A percentile compares a stretch with the other conserved stretches of the same genome.
These are phyloP conservation scores for Diarsia dahlii DNA, from an alignment of 2,888 invertebrate genomes.

Conservation along the genomic window DNA sequence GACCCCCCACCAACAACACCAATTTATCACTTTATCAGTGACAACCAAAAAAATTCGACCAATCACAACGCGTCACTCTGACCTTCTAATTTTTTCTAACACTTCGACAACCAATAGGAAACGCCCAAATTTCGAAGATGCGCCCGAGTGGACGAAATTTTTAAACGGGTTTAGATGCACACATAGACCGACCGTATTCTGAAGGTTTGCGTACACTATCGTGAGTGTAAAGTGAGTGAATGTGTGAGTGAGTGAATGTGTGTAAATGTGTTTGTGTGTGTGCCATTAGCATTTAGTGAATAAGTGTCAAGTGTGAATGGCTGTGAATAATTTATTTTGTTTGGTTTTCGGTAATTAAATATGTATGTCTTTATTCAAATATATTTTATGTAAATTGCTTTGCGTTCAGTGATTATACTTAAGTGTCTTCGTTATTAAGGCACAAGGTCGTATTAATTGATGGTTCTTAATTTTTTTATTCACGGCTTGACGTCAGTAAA, in stretches of 20 bases:
- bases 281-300: slow-evolving; percentile 85
- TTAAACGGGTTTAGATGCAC: slow-evolving; percentile 84
- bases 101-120: slow-evolving; percentile 74
- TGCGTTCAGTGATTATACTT: slow-evolving; percentile 23
- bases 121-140: slow-evolving; percentile 75
- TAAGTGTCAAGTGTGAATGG: slow-evolving; percentile 77
- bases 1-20: slow-evolving; percentile 52
- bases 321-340: slow-evolving; percentile 74
- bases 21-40: slow-evolving; percentile 49
- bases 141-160: slow-evolving; percentile 85
- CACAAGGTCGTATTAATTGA: slow-evolving; percentile 35
- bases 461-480: slow-evolving; percentile 11
- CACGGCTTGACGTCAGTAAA: slow-evolving; percentile 17
- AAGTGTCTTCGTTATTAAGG: slow-evolving; percentile 22
- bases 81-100: slow-evolving; percentile 83
- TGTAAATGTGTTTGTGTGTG: slow-evolving; percentile 60
- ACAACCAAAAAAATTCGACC: slow-evolving; percentile 64
- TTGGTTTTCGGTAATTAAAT: slow-evolving; percentile 73
- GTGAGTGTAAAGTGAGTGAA: background rate
- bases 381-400: slow-evolving; percentile 50
- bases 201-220: slow-evolving; percentile 23
- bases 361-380: slow-evolving; percentile 46
- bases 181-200: slow-evolving; percentile 64
- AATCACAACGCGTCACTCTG: slow-evolving; percentile 63
- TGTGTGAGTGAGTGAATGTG: slow-evolving; percentile 58